Base-by-base conservation (phyloP, 2,113 vertebrate species). In the Lycocorax pyrrhopterus region DNA sequence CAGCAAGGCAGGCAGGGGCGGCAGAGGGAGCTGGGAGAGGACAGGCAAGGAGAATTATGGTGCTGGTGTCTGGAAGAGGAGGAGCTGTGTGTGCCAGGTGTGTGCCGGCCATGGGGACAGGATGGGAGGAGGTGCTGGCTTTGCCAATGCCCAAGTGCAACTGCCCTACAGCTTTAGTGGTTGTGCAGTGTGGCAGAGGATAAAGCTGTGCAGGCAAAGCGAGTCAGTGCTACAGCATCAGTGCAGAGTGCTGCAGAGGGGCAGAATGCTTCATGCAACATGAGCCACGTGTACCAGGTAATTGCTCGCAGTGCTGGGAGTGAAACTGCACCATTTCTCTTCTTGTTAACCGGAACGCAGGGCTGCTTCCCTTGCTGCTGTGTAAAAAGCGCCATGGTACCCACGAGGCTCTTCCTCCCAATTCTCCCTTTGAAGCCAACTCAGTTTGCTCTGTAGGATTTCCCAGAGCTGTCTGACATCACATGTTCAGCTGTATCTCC, bases 221-320 rank as follows among this genome's bases (percentile, higher is more conserved):
- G 4, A 56, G 15, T 44, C 26, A 2, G 18, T 4, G 69, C 35
- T 39, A 6, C 26, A 19, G 3, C 56, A 60, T 30, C 60, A 44
- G 56, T 5, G 22, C 67, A 33, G 12, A 9, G 56, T 0, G 1
- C 27, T 32, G 33, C 72, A 41, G n/a, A 0, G 0, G 29, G 18
- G 33, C 29, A 55, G 15, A 46, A 59, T 2, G 1, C 49, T 73
- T 59, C 43, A 7, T 18, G 44, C 43, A 69, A 12, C 26, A 7
- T 3, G 9, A 60, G 43, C 56, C 30, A 10, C 14, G 16, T 11
- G 51, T 7, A 2, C 10, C 3, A 3, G 17, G 39, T 20, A 53
- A 58, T 58, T 1, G 7, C 44, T 33, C 0, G 4, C 41, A 30
- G 1, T 14, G 15, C 55, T 55, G 51, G 69, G 44, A 51, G 15